phyloP scores from a whole-genome alignment of 2,888 invertebrate species.

The Melipona beecheii region DNA sequence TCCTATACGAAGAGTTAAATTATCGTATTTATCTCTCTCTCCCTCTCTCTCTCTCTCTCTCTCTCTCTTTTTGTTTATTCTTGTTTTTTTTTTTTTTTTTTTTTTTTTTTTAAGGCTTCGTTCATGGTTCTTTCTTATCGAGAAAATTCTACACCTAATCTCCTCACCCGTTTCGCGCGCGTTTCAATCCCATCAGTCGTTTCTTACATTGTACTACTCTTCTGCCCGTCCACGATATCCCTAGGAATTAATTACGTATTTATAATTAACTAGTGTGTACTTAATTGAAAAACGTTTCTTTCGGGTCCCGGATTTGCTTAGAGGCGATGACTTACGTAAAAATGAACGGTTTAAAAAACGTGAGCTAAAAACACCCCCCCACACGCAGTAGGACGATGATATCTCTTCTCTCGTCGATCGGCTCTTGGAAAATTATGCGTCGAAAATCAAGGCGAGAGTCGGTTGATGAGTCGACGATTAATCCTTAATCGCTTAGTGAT shows the following conservation, averaged over 20 bases:
- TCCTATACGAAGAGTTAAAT: constrained; percentile 73
- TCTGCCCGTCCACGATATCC: constrained; percentile 57
- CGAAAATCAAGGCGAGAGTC: constrained; percentile 9
- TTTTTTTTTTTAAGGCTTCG: constrained; percentile 70
- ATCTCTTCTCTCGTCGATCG: neutral
- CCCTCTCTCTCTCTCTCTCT: too few relatives aligned
- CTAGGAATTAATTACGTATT: constrained; percentile 68
- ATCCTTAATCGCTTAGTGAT: constrained; percentile 21
- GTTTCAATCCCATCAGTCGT: constrained; percentile 33
- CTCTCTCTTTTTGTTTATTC: neutral
- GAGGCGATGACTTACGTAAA: constrained; percentile 72
- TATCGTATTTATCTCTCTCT: constrained; percentile 54
- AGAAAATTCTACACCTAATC: constrained; percentile 11
- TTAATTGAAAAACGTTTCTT: constrained; percentile 78
- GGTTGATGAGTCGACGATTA: neutral
- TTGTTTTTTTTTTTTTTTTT: constrained; percentile 39
- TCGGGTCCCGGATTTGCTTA: constrained; percentile 80
- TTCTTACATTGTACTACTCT: constrained; percentile 59
- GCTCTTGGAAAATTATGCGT: constrained; percentile 15
- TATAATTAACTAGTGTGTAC: constrained; percentile 75
- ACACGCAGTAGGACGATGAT: neutral
- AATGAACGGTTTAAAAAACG: constrained; percentile 48
- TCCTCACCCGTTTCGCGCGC: neutral
- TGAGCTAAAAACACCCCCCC: constrained; percentile 32
- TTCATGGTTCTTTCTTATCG: constrained; percentile 56